Base-by-base conservation (phyloP, 2,113 vertebrate species). In the Percopsis transmontana region DNA sequence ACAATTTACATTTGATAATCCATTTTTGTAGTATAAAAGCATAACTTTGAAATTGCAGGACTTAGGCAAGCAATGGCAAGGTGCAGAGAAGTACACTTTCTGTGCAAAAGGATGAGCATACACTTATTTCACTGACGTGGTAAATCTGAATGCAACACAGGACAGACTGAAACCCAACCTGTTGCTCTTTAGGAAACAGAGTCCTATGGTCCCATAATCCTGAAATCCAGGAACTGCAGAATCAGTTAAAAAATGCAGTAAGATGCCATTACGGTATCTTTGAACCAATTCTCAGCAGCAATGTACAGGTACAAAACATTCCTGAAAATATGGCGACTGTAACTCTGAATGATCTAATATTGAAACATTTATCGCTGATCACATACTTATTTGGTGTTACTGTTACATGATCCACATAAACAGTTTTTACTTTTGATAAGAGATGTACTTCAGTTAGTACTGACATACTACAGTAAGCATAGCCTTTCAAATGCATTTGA, bases 1-100 rank as follows among this genome's bases (percentile, higher is more conserved):
- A 87, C 77, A 33, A 9, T 79, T 62, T 67, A 57, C 15, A 80
- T 67, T 41, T 19, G 59, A 74, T 15, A 14, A 23, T 56, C 58
- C 23, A 45, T 40, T 58, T n/a, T 48, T 24, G 42, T 12, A 67
- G 1, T n/a, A 57, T 40, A n/a, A 68, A 77, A 67, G 16, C 38
- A 41, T 68, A 62, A 40, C 33, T 68, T 74, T 45, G 39, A 69
- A 80, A 66, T 58, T 16, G 40, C 45, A 72, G 44, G 40, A 61
- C 44, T 63, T 62, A 13, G 42, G 23, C 14, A 15, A 45, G 24
- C 21, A 41, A 19, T 57, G 38, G 15, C 52, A 66, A 59, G n/a
- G 33, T 23, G 33, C 44, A 19, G 5, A 57, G 45, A 69, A 72
- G 19, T 55, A 66, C 10, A 70, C 42, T 2, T 41, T 2, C 40